These are phyloP conservation scores for Lacerta bilineata DNA, from an alignment of 2,797 vertebrate genomes.

Conservation along the genomic window DNA sequence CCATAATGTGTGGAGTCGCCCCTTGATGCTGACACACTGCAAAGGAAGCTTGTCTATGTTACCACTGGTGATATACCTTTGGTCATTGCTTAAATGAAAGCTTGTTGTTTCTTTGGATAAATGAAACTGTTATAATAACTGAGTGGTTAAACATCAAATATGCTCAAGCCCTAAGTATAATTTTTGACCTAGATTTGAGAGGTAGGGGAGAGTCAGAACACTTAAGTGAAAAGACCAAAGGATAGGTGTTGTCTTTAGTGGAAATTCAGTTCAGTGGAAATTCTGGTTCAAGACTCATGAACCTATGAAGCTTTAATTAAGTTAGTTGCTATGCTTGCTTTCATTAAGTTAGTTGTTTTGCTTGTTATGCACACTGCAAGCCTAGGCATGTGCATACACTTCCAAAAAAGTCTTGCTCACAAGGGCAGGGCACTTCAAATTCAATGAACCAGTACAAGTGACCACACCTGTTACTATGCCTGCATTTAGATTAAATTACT, in stretches of 20 bases:
- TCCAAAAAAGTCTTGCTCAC: slow-evolving; percentile 43
- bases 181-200: not conserved
- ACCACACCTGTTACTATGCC: slow-evolving; percentile 49
- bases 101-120: not conserved
- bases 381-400: slow-evolving; percentile 41
- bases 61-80: not conserved
- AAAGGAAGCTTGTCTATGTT: not conserved
- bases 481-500: slow-evolving; percentile 51
- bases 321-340: slow-evolving; percentile 48
- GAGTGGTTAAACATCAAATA: not conserved
- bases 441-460: slow-evolving; percentile 67
- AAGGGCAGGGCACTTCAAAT: slow-evolving; percentile 60
- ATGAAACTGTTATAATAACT: not conserved
- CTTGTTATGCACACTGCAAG: slow-evolving; percentile 47
- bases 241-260: slow-evolving; percentile 56
- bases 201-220: not conserved
- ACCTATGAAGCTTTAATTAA: slow-evolving; percentile 60
- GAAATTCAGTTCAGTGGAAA: slow-evolving; percentile 45
- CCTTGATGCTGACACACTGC: not conserved
- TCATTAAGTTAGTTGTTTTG: slow-evolving; percentile 65
- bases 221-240: slow-evolving; percentile 23
- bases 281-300: slow-evolving; percentile 45
- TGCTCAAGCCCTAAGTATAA: not conserved
- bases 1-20: not conserved
- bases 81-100: not conserved